phyloP scores from a whole-genome alignment of 2,888 invertebrate species.

The Netelia melanura region DNA sequence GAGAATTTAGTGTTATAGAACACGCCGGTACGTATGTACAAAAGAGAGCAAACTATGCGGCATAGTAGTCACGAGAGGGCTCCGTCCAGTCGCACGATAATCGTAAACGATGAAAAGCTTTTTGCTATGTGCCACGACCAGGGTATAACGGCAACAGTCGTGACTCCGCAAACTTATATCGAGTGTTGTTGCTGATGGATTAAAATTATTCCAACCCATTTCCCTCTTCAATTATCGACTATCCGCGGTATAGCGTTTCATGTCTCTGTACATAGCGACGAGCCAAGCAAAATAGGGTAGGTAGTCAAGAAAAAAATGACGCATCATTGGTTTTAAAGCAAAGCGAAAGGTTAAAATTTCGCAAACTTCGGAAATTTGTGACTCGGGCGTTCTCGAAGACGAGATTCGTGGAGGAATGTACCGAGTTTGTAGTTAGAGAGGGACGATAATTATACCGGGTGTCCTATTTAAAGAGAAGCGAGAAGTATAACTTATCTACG shows the following conservation, averaged over 20 bases:
- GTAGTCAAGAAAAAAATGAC: too few relatives aligned
- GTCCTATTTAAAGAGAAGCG: neutral
- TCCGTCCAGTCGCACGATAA: constrained; percentile 15
- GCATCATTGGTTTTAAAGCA: too few relatives aligned
- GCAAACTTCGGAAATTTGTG: too few relatives aligned
- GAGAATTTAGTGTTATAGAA: too few relatives aligned
- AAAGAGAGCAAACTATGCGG: constrained; percentile 8
- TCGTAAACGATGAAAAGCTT: constrained; percentile 42
- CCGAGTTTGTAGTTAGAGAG: too few relatives aligned
- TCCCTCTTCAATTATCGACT: constrained; percentile 49
- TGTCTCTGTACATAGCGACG: neutral
- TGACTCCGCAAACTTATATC: constrained; percentile 40
- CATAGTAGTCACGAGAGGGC: constrained; percentile 5
- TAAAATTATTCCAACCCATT: constrained; percentile 52
- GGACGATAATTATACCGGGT: neutral
- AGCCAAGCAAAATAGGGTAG: neutral
- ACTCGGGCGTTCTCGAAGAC: too few relatives aligned
- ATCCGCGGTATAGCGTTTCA: neutral
- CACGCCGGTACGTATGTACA: neutral
- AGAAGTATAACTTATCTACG: too few relatives aligned
- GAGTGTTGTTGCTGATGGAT: constrained; percentile 34
- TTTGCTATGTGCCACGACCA: constrained; percentile 26
- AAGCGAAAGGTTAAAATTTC: too few relatives aligned
- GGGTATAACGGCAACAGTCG: constrained; percentile 39
- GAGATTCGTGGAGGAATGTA: too few relatives aligned